phyloP scores from a whole-genome alignment of 2,888 invertebrate genomes.

The Alcis repandata region DNA sequence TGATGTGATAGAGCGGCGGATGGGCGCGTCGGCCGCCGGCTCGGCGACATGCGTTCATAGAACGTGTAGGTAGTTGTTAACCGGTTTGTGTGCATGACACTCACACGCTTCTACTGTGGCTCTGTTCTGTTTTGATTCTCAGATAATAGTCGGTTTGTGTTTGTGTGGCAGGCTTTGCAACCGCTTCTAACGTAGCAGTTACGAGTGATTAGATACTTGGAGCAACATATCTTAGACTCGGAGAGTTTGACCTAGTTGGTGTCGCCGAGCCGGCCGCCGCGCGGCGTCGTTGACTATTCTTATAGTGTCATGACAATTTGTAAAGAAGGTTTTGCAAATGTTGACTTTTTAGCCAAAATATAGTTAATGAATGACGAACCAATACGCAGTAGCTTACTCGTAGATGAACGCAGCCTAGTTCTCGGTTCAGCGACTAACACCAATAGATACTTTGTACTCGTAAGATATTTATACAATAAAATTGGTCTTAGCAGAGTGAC shows the following conservation, averaged over 20 bases:
- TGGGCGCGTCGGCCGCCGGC: constrained; percentile 69
- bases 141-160: constrained; percentile 64
- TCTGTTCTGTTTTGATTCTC: constrained; percentile 55
- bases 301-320: constrained; percentile 85
- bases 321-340: constrained; percentile 84
- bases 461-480: constrained; percentile 82
- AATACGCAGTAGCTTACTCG: constrained; percentile 85
- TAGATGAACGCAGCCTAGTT: constrained; percentile 84
- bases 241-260: constrained; percentile 45
- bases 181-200: constrained; percentile 68
- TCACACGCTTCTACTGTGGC: constrained; percentile 59
- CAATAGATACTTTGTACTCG: constrained; percentile 83
- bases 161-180: constrained; percentile 57
- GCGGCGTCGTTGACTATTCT: constrained; percentile 83
- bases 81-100: constrained; percentile 62
- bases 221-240: constrained; percentile 77
- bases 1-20: constrained; percentile 80
- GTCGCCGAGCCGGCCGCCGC: constrained; percentile 70
- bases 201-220: constrained; percentile 65
- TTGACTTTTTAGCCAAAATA: constrained; percentile 86
- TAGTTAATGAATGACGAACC: constrained; percentile 85
- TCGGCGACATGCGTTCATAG: constrained; percentile 55
- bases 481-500: constrained; percentile 83
- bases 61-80: constrained; percentile 53
- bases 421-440: constrained; percentile 84